Percentiles rank a stretch among this genome's conserved stretches.
Evolutionary conservation across 2,113 vertebrate species (phyloP).

Genomic region (Anser brachyrhynchus): DNA sequence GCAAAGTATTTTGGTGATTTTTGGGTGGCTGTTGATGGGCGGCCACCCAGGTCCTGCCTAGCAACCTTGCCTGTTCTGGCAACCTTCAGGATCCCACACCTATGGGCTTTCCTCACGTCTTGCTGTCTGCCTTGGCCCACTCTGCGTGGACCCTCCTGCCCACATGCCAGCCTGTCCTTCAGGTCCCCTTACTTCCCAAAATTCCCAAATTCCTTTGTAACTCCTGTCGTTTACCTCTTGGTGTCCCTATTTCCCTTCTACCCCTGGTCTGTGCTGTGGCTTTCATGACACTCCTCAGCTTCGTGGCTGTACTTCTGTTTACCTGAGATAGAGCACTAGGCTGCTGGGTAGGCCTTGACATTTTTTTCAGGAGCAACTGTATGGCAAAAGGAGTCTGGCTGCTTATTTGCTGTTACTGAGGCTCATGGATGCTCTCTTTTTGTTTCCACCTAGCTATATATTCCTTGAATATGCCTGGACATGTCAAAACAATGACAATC

Average conservation of each 20-base stretch:
- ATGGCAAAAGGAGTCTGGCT: not conserved
- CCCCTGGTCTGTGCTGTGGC: not conserved
- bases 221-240: constrained; percentile 23
- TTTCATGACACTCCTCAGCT: not conserved
- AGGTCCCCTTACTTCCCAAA: not conserved
- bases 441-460: not conserved
- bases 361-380: not conserved
- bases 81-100: not conserved
- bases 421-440: not conserved
- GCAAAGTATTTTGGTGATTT: not conserved
- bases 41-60: not conserved
- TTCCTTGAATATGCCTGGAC: not conserved
- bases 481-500: not conserved
- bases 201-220: not conserved
- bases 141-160: not conserved
- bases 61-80: not conserved
- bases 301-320: not conserved
- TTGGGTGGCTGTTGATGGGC: not conserved
- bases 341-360: not conserved
- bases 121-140: not conserved
- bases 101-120: not conserved
- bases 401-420: not conserved
- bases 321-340: not conserved
- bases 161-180: not conserved
- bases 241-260: constrained; percentile 25